A percentile compares a stretch with the other conserved stretches of the same genome.
Evolutionary conservation across 2,888 invertebrate species (phyloP).

Genomic region (Masnerella sp.): DNA sequence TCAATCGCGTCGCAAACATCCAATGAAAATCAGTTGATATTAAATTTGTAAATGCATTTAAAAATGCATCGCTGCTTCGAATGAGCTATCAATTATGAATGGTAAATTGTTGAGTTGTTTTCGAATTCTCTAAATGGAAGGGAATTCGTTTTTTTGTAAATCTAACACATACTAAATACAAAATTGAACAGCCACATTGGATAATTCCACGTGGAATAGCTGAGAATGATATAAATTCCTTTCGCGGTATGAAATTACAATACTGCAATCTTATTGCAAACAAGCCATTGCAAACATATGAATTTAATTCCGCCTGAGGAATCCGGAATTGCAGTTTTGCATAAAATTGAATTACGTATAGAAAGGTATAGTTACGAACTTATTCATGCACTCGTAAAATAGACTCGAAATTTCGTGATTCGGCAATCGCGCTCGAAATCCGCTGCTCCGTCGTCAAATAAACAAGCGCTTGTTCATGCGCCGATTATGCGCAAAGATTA

Average conservation of each 20-base stretch:
- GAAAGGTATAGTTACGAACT: conserved; percentile 25
- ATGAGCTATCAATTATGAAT: no score
- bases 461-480: conserved; percentile 11
- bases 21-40: not conserved
- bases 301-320: conserved; percentile 30
- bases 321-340: conserved; percentile 42
- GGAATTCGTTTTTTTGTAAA: no score
- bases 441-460: not conserved
- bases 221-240: conserved; percentile 29
- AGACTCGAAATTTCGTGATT: conserved; percentile 14
- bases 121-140: no score
- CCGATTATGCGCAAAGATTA: not conserved
- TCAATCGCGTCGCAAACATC: conserved; percentile 3
- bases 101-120: no score
- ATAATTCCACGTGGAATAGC: conserved; percentile 20
- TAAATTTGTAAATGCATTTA: not conserved
- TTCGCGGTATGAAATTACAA: conserved; percentile 29
- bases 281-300: conserved; percentile 38
- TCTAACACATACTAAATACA: no score
- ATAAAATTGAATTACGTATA: conserved; percentile 30
- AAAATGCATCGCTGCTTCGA: no score
- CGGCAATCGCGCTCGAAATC: conserved; percentile 7
- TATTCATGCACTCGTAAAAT: conserved; percentile 26
- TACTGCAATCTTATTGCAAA: conserved; percentile 43
- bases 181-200: not conserved